Percentiles rank a stretch among this genome's conserved stretches.
phyloP scores from a whole-genome alignment of 2,888 invertebrate species.

The Eupeodes luniger region DNA sequence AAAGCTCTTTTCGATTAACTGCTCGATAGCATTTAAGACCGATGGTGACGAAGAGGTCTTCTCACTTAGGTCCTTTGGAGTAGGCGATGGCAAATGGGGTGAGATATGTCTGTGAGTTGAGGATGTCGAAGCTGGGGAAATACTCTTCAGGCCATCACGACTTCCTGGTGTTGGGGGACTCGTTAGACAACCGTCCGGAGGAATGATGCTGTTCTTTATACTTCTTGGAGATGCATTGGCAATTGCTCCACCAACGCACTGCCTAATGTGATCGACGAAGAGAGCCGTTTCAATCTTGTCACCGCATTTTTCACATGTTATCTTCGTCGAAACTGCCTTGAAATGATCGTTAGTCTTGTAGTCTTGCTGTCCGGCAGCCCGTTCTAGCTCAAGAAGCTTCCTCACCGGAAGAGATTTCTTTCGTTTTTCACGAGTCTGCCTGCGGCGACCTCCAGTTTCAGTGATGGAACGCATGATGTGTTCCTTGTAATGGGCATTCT shows the following conservation, averaged over 20 bases:
- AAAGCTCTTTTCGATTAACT: conserved; percentile 98
- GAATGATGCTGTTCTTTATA: conserved; percentile 88
- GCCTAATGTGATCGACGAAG: conserved; percentile 96
- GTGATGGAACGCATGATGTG: conserved; percentile 96
- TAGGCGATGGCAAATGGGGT: conserved; percentile 87
- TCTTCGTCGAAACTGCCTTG: conserved; percentile 87
- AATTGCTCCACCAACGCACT: conserved; percentile 92
- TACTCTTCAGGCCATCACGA: conserved; percentile 88
- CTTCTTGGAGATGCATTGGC: conserved; percentile 90
- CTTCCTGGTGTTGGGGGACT: conserved; percentile 86
- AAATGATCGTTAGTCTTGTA: conserved; percentile 89
- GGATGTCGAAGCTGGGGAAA: conserved; percentile 87
- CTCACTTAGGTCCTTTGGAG: conserved; percentile 86
- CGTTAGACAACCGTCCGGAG: conserved; percentile 85
- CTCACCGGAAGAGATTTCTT: conserved; percentile 96
- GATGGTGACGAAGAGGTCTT: conserved; percentile 92
- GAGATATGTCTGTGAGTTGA: conserved; percentile 89
- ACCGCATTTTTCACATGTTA: conserved; percentile 97
- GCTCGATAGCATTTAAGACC: conserved; percentile 97
- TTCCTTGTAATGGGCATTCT: conserved; percentile 98
- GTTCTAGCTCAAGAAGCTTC: conserved; percentile 94
- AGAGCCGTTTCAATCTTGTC: conserved; percentile 96
- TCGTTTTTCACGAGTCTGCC: conserved; percentile 95
- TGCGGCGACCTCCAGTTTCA: conserved; percentile 91
- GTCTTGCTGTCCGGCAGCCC: conserved; percentile 91